Conservation (phyloP, 2,113 vertebrate genomes). For the Etia nguti region DNA sequence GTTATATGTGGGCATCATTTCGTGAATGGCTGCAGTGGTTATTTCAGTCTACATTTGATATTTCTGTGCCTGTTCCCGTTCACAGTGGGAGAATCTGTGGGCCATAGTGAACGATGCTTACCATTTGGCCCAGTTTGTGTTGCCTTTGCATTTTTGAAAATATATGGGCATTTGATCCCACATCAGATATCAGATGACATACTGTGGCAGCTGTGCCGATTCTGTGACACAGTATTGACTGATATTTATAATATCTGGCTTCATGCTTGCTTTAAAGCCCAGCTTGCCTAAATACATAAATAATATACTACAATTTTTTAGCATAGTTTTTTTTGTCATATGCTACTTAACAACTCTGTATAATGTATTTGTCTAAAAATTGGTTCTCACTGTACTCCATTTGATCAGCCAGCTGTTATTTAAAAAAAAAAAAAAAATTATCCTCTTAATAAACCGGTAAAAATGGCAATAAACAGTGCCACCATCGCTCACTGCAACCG, state of each 20-base stretch:
- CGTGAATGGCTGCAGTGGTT: not conserved
- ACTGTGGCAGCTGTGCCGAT: not conserved
- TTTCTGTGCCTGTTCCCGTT: not conserved
- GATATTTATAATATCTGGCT: not conserved
- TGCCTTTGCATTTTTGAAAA: not conserved
- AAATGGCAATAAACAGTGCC: not conserved
- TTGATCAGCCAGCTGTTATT: not conserved
- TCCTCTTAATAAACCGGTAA: not conserved
- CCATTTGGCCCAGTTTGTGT: conserved; percentile 42
- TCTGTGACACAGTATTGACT: not conserved
- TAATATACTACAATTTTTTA: not conserved
- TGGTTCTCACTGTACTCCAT: not conserved
- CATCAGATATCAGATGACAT: not conserved
- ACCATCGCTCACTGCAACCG: not conserved
- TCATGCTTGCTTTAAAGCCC: not conserved
- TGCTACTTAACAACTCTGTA: not conserved
- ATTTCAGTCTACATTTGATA: conserved; percentile 8
- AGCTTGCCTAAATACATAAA: not conserved
- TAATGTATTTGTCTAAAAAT: not conserved
- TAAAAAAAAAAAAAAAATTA: not conserved
- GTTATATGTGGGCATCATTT: not conserved
- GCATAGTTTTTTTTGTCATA: not conserved
- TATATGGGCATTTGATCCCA: not conserved
- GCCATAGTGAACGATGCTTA: conserved; percentile 24
- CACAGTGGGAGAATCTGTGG: conserved; percentile 1